Conservation (phyloP, 2,797 vertebrate genomes). For the Philypnodon macrostomus region DNA sequence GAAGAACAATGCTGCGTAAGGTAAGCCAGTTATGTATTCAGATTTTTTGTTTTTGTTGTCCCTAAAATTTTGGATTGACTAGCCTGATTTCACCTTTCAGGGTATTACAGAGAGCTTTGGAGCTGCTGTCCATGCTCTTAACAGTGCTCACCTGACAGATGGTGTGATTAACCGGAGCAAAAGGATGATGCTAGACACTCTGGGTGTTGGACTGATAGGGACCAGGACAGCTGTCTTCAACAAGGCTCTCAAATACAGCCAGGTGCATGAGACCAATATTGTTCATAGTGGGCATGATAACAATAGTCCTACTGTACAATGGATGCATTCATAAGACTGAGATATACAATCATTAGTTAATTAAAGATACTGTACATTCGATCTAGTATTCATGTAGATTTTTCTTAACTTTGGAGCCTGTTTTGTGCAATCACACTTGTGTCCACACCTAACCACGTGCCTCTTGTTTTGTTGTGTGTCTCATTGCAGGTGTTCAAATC, state of each 20-base stretch:
- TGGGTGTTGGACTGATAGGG: conserved; percentile 89
- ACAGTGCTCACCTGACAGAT: conserved; percentile 81
- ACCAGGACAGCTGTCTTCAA: conserved; percentile 84
- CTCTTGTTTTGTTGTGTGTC: conserved; percentile 5
- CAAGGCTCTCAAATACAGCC: conserved; percentile 82
- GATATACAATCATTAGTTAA: too few species aligned
- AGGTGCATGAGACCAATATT: conserved; percentile 74
- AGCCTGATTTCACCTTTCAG: conserved; percentile 57
- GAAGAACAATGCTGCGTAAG: conserved; percentile 68
- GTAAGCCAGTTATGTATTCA: conserved; percentile 32
- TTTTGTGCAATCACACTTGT: not conserved
- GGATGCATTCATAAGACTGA: too few species aligned
- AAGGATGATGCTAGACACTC: conserved; percentile 91
- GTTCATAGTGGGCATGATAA: too few species aligned
- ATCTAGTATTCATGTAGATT: not conserved
- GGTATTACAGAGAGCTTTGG: conserved; percentile 90
- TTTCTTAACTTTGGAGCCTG: not conserved
- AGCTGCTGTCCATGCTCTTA: conserved; percentile 79
- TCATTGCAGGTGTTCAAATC: conserved; percentile 80
- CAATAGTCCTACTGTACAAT: too few species aligned
- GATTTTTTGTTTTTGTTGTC: not conserved
- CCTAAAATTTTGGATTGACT: conserved; percentile 10
- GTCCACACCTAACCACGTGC: not conserved
- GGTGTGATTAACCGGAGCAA: conserved; percentile 86
- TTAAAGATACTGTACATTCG: too few species aligned